phyloP scores from a whole-genome alignment of 1,140 invertebrate species.

The Danaus plexippus region DNA sequence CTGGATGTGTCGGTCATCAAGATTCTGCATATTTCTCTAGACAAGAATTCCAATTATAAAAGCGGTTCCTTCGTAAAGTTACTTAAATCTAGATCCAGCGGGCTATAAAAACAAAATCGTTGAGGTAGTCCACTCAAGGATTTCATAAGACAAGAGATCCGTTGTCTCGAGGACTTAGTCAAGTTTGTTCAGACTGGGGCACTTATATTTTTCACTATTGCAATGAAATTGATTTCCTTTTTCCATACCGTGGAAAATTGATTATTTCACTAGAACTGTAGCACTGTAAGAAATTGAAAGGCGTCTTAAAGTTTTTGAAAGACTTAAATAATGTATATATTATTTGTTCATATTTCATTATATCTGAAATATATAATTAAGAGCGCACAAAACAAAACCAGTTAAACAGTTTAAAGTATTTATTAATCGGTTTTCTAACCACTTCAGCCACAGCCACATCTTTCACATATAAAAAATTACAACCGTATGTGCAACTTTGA shows the following conservation, averaged over 20 bases:
- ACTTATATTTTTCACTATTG: constrained; percentile 29
- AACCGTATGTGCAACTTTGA: no score
- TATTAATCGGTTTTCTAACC: no score
- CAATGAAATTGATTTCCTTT: constrained; percentile 24
- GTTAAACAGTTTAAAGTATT: no score
- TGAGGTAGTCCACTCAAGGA: constrained; percentile 36
- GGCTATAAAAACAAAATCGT: constrained; percentile 26
- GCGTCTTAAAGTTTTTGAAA: no score
- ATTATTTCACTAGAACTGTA: no score
- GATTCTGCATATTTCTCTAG: neutral
- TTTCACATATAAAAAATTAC: no score
- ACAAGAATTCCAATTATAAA: constrained; percentile 16
- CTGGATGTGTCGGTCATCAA: no score
- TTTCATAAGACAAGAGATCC: constrained; percentile 60
- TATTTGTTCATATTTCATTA: neutral
- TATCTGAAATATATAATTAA: constrained; percentile 1
- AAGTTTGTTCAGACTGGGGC: constrained; percentile 38
- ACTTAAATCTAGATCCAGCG: constrained; percentile 19
- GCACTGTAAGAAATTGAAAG: no score
- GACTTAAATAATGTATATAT: no score
- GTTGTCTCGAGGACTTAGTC: constrained; percentile 49
- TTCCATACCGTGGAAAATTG: neutral
- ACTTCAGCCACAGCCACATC: no score
- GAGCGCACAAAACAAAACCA: no score
- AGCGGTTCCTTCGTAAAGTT: constrained; percentile 18